Conservation (phyloP, 2,888 invertebrate genomes). For the Panzeria rudis region DNA sequence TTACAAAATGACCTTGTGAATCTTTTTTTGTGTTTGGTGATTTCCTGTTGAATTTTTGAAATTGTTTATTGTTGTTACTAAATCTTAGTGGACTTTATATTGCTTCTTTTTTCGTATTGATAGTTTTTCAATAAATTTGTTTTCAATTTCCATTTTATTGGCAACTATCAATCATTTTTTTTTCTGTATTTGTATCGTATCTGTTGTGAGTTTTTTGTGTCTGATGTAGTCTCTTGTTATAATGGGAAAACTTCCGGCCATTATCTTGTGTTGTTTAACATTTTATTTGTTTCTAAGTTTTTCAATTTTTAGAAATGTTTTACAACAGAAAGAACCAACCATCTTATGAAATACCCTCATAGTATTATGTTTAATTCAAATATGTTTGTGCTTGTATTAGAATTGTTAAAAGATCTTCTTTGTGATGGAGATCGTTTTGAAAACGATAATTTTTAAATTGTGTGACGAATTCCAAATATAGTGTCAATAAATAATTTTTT, state of each 20-base stretch:
- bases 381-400: background rate
- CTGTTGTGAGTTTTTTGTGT: slow-evolving; percentile 32
- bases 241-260: slow-evolving; percentile 71
- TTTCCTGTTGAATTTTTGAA: slow-evolving; percentile 68
- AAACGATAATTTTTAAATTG: too few relatives aligned
- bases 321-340: slow-evolving; percentile 25
- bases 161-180: slow-evolving; percentile 70
- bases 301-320: slow-evolving; percentile 14
- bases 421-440: too few relatives aligned
- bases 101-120: slow-evolving; percentile 36
- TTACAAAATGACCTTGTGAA: slow-evolving; percentile 68
- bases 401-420: too few relatives aligned
- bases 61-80: slow-evolving; percentile 48
- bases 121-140: slow-evolving; percentile 61
- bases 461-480: too few relatives aligned
- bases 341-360: background rate
- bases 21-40: slow-evolving; percentile 53
- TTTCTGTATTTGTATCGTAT: slow-evolving; percentile 14
- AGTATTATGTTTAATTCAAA: background rate
- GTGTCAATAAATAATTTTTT: too few relatives aligned
- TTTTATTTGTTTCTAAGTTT: slow-evolving; percentile 34
- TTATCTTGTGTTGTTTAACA: slow-evolving; percentile 62
- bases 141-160: slow-evolving; percentile 67
- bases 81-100: slow-evolving; percentile 40
- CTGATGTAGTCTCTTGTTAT: slow-evolving; percentile 48